Percentiles rank a stretch among this genome's conserved stretches.
Conservation (phyloP, 1,140 invertebrate species). For the Lineus longissimus region DNA sequence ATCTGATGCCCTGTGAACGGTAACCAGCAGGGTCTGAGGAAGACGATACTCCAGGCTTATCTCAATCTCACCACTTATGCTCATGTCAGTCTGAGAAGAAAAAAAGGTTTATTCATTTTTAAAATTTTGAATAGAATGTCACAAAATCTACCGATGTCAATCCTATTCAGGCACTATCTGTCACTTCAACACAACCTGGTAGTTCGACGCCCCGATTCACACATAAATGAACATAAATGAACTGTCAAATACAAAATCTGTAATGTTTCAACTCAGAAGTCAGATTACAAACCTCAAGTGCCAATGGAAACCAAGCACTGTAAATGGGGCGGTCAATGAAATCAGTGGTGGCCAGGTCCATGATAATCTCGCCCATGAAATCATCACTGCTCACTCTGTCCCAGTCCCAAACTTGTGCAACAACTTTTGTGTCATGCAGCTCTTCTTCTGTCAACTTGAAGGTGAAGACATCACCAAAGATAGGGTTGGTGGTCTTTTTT, state of each 20-base stretch:
- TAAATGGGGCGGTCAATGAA: conserved; percentile 29
- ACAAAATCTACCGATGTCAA: too few species aligned
- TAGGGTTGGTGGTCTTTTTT: conserved; percentile 31
- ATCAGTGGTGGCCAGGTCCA: conserved; percentile 29
- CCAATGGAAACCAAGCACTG: conserved; percentile 39
- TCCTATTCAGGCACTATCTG: too few species aligned
- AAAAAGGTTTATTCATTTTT: not conserved
- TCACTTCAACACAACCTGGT: too few species aligned
- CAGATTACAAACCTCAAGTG: conserved; percentile 30
- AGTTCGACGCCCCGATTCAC: too few species aligned
- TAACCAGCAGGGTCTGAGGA: conserved; percentile 36
- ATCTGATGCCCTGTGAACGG: conserved; percentile 40
- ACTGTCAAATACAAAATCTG: too few species aligned
- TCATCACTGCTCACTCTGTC: conserved; percentile 35
- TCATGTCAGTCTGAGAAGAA: conserved; percentile 36
- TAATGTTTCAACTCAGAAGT: not conserved
- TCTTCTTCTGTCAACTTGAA: conserved; percentile 30
- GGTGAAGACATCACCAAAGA: conserved; percentile 43
- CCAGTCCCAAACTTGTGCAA: conserved; percentile 41
- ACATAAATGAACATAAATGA: too few species aligned
- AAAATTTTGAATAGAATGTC: too few species aligned
- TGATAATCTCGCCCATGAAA: conserved; percentile 39
- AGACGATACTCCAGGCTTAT: conserved; percentile 33
- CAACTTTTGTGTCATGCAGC: conserved; percentile 15
- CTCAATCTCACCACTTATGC: conserved; percentile 35